Evolutionary conservation across 2,888 invertebrate genomes (phyloP).

Genomic region (Colletes collaris): DNA sequence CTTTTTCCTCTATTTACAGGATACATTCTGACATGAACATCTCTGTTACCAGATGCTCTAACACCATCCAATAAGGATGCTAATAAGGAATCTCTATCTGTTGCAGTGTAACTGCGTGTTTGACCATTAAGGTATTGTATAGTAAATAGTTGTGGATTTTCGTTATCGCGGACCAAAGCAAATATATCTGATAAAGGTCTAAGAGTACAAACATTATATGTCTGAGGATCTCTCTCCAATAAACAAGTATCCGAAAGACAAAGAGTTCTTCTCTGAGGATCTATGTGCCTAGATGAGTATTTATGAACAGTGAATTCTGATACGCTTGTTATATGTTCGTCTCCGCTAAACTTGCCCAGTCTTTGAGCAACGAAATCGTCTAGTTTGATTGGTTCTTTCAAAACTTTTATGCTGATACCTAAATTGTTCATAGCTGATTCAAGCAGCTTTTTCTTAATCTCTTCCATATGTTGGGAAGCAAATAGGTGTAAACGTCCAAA

Average conservation of each 20-base stretch:
- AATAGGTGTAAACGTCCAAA: constrained; percentile 96
- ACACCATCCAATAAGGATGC: constrained; percentile 98
- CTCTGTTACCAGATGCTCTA: constrained; percentile 97
- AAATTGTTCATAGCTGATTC: constrained; percentile 92
- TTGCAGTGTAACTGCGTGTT: constrained; percentile 93
- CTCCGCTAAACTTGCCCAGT: constrained; percentile 95
- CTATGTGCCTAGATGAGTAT: constrained; percentile 90
- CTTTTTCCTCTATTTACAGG: constrained; percentile 93
- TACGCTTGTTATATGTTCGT: constrained; percentile 97
- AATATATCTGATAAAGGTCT: constrained; percentile 93
- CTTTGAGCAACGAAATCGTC: constrained; percentile 94
- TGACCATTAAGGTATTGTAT: constrained; percentile 97
- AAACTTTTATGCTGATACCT: constrained; percentile 92
- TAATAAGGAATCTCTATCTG: constrained; percentile 97
- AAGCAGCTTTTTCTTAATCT: constrained; percentile 93
- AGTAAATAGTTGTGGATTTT: constrained; percentile 96
- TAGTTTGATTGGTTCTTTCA: constrained; percentile 91
- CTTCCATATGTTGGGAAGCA: constrained; percentile 92
- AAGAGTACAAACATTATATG: constrained; percentile 96
- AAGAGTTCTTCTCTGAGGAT: constrained; percentile 93
- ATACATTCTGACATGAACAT: constrained; percentile 96
- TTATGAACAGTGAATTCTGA: constrained; percentile 99
- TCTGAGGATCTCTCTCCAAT: constrained; percentile 97
- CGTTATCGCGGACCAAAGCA: constrained; percentile 94
- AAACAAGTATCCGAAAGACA: constrained; percentile 98